Evolutionary conservation across 2,797 vertebrate genomes (phyloP), one percentile per base, ranked within the genome.

Genomic region (Poecilia wingei): DNA sequence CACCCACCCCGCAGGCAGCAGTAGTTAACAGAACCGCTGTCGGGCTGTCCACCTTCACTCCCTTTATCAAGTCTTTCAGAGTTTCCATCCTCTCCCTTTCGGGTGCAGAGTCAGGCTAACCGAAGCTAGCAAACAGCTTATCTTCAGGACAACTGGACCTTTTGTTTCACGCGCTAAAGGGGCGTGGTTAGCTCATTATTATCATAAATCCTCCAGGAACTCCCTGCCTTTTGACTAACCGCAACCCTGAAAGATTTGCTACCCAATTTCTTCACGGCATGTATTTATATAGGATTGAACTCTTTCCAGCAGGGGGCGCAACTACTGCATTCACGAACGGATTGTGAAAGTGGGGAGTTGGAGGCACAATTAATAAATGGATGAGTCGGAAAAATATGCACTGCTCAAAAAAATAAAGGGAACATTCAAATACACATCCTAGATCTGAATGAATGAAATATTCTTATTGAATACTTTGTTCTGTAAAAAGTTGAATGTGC

Each of bases 1-100:
- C 80, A 0, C 89, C 91, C 3, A 72, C 10, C 0, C 46, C 79
- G 41, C 90, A 91, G 9, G 76, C 59, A 0, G 74, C 78, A 1
- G 36, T 82, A 0, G 88, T 76, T n/a, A 90, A 7, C 12, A 89
- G 28, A 0, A 72, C 59, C 6, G 33, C 79, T 0, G 59, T 43
- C 84, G 84, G 41, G 1, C 0, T 39, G 59, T 80, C 76, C 3
- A 79, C 13, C 70, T 88, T 64, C 41, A 28, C 7, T 20, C 31
- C 66, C 4, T n/a, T 57, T 1, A 89, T 0, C 8, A 84, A 16
- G 22, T 45, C 36, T 6, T 18, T 53, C 0, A 80, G 14, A 0
- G 20, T 33, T 0, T 86, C 69, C 91, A 92, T 91, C 28, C 41
- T 18, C 0, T 53, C 66, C 22, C 5, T 69, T 45, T 69, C 25